Evolutionary conservation across 2,888 invertebrate species (phyloP).

Genomic region (Azorinus chamasolen): DNA sequence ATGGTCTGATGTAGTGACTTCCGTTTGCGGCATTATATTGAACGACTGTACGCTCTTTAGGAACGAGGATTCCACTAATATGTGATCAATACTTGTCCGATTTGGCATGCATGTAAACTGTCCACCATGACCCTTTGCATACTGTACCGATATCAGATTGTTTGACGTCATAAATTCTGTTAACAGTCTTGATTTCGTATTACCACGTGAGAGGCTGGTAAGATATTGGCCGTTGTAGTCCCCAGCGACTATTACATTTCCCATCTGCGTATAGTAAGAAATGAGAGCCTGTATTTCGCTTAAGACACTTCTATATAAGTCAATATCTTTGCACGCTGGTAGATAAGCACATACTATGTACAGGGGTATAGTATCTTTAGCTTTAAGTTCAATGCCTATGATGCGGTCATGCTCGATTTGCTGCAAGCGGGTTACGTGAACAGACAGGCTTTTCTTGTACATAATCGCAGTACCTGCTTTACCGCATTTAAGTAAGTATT

Average conservation of each 20-base stretch:
- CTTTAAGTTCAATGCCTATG: neutral
- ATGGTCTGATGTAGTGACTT: neutral
- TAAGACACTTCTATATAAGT: neutral
- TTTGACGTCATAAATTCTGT: neutral
- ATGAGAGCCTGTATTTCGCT: neutral
- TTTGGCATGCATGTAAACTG: neutral
- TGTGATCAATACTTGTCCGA: neutral
- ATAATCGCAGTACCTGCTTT: no score
- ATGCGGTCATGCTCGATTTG: conserved; percentile 3
- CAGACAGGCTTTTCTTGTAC: no score
- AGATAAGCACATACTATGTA: conserved; percentile 16
- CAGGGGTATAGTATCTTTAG: neutral
- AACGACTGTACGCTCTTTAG: neutral
- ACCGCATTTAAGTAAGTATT: no score
- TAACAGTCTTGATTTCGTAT: neutral
- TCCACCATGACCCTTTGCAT: neutral
- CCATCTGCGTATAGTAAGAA: neutral
- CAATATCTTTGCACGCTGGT: conserved; percentile 3
- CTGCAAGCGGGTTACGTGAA: no score
- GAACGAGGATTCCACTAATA: neutral
- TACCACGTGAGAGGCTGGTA: neutral
- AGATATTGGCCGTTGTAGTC: neutral
- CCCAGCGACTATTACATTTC: neutral
- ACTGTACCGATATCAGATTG: neutral
- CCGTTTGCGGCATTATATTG: neutral